These are phyloP conservation scores for Morelia viridis DNA, from an alignment of 2,797 vertebrate genomes.

Conservation along the genomic window DNA sequence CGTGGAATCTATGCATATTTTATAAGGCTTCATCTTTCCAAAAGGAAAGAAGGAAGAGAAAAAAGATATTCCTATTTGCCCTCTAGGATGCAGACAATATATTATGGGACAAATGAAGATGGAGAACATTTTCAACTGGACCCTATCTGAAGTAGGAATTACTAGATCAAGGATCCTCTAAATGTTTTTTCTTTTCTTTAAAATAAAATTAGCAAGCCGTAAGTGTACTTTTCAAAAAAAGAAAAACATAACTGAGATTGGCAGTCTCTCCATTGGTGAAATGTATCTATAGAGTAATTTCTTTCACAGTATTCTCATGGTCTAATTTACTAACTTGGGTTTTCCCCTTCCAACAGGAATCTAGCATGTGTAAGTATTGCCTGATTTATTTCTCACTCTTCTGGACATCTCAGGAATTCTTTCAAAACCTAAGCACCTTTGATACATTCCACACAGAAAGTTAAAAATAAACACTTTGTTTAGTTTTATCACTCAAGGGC, in stretches of 20 bases:
- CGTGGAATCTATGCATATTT: slow-evolving; percentile 27
- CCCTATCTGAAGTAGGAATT: neutral
- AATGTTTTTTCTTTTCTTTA: neutral
- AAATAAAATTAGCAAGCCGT: neutral
- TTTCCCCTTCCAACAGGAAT: neutral
- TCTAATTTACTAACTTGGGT: neutral
- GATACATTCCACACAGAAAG: neutral
- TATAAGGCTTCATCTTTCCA: slow-evolving; percentile 19
- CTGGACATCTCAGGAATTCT: neutral
- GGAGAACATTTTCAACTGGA: neutral
- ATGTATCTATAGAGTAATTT: neutral
- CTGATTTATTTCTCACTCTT: neutral
- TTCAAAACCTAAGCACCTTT: neutral
- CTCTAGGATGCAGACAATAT: neutral
- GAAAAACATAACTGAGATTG: neutral
- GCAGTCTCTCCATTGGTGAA: neutral
- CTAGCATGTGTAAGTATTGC: neutral
- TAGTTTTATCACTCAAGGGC: neutral
- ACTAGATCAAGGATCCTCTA: neutral
- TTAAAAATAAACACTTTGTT: neutral
- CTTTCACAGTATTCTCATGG: neutral
- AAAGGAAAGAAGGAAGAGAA: neutral
- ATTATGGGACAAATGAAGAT: neutral
- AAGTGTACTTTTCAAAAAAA: neutral
- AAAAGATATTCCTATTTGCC: neutral